Evolutionary conservation across 2,888 invertebrate species (phyloP).

Genomic region (Macrostomum cliftonense): DNA sequence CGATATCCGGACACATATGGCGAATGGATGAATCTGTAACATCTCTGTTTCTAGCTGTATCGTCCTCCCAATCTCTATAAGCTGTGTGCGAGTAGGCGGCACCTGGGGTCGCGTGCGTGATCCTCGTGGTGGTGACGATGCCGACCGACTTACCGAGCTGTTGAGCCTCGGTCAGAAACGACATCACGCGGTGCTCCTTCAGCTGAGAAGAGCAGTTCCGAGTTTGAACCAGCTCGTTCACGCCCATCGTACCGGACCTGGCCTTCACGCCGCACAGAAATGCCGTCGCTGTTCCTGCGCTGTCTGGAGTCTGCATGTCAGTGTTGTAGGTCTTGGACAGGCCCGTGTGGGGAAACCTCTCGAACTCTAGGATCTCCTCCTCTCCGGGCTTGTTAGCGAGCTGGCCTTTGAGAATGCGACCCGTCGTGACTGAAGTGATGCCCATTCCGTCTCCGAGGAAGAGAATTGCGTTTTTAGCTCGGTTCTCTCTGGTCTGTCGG

Average conservation of each 20-base stretch:
- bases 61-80: slow-evolving; percentile 25
- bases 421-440: slow-evolving; percentile 56
- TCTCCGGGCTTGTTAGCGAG: slow-evolving; percentile 43
- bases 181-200: not conserved
- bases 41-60: slow-evolving; percentile 4
- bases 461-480: slow-evolving; percentile 59
- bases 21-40: no score
- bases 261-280: slow-evolving; percentile 54
- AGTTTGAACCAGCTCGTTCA: slow-evolving; percentile 47
- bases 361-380: slow-evolving; percentile 52
- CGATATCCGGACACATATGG: slow-evolving; percentile 11
- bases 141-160: slow-evolving; percentile 28
- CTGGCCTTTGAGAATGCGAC: slow-evolving; percentile 53
- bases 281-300: slow-evolving; percentile 66
- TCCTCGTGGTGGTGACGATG: slow-evolving; percentile 28
- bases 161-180: not conserved
- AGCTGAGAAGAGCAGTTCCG: slow-evolving; percentile 45
- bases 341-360: slow-evolving; percentile 60
- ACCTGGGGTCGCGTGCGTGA: slow-evolving; percentile 35
- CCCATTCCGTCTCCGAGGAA: slow-evolving; percentile 77
- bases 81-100: slow-evolving; percentile 26
- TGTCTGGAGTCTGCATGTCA: slow-evolving; percentile 66
- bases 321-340: slow-evolving; percentile 67
- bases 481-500: no score
- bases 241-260: slow-evolving; percentile 57